Base-by-base conservation (phyloP, 2,888 invertebrate species). In the Agrochola lychnidis region DNA sequence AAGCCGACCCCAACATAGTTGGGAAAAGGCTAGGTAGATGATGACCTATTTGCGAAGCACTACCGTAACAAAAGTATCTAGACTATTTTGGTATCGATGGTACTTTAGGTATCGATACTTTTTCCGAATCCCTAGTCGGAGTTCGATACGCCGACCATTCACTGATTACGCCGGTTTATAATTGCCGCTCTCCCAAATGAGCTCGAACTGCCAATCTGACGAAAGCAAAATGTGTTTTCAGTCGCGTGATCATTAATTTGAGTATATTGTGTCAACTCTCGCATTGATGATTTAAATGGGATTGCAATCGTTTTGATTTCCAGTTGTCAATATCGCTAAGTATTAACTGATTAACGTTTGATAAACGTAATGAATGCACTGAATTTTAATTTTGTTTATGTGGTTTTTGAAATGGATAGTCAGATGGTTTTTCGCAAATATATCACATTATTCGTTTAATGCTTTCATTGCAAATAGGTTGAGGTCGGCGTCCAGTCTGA, bases 101-200 rank as follows among this genome's bases (percentile, higher is more conserved):
- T 25, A 64, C 42, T 64, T 16, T 16, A 30, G 22, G 16, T 78
- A n/a, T 77, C 79, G 82, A 79, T 61, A 79, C 12, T 56, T 56
- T 76, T 69, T 30, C 25, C 14, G 14, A 51, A 40, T 22, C 80
- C 61, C 79, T 83, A 89, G 82, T 89, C 88, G 82, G 84, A 86
- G 87, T 83, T 83, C 88, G 87, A 89, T 92, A 92, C 92, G 89
- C 85, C 86, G 84, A 88, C 90, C 90, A 87, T 90, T 84, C 88
- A 89, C 95, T 95, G 95, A 96, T 96, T 96, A 95, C 93, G 92
- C 90, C 78, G 56, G 89, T 93, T 94, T 94, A 95, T 96, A 96
- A 96, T 96, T 95, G 94, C 93, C 89, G 92, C 94, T 93, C 94
- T 94, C 94, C 94, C 95, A 96, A 95, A 95, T 94, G 95, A 95